Percentiles rank a stretch among this genome's conserved stretches.
phyloP scores from a whole-genome alignment of 2,888 invertebrate species.

The Hyles lineata region DNA sequence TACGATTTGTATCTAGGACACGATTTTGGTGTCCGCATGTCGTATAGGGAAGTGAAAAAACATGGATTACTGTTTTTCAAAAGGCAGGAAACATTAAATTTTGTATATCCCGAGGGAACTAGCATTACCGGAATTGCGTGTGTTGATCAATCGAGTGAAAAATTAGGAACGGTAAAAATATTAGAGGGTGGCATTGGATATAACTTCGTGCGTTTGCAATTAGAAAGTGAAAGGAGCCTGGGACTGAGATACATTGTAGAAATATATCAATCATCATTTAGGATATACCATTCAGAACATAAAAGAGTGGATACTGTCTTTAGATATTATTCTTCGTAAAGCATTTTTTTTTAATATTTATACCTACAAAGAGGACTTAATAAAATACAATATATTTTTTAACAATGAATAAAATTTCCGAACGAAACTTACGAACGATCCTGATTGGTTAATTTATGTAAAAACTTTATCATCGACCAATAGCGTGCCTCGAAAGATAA shows the following conservation, averaged over 20 bases:
- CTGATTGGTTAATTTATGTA: background rate
- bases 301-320: constrained; percentile 25
- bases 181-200: constrained; percentile 50
- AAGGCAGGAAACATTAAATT: constrained; percentile 45
- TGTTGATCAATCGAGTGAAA: constrained; percentile 51
- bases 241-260: constrained; percentile 51
- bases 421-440: background rate
- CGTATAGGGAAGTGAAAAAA: constrained; percentile 58
- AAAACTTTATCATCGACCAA: background rate
- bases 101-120: constrained; percentile 54
- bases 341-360: background rate
- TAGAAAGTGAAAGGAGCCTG: constrained; percentile 54
- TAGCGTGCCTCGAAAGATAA: background rate
- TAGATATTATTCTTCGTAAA: constrained; percentile 16
- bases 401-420: background rate
- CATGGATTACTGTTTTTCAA: constrained; percentile 57
- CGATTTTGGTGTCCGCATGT: constrained; percentile 58
- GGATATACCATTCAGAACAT: constrained; percentile 27
- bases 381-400: background rate
- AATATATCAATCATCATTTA: constrained; percentile 44
- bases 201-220: constrained; percentile 47
- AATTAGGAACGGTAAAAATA: constrained; percentile 47
- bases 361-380: too few relatives aligned
- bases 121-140: constrained; percentile 59
- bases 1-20: constrained; percentile 46